Conservation (phyloP, 2,113 vertebrate species). For the Rhinogobius similis region DNA sequence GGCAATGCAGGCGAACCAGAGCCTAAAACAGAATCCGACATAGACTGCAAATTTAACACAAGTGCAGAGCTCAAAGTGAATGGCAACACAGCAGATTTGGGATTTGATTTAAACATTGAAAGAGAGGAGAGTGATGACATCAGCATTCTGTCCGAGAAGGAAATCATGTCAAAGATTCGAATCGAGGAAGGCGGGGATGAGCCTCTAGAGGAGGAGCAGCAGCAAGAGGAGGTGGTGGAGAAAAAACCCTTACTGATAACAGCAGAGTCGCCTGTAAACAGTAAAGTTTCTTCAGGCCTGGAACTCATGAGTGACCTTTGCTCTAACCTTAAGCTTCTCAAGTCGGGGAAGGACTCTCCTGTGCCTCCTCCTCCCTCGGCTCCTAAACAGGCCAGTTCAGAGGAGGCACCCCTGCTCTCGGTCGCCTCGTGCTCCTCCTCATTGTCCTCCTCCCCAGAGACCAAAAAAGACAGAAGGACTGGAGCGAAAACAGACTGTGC, state of each 20-base stretch:
- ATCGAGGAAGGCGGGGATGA: slow-evolving; percentile 58
- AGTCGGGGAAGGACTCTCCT: slow-evolving; percentile 52
- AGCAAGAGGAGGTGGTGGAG: slow-evolving; percentile 52
- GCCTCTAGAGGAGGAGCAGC: slow-evolving; percentile 18
- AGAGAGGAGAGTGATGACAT: slow-evolving; percentile 70
- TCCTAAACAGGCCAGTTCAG: slow-evolving; percentile 81
- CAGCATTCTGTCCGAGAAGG: slow-evolving; percentile 72
- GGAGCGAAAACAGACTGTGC: slow-evolving; percentile 95
- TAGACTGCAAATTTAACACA: slow-evolving; percentile 41
- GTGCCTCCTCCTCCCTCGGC: slow-evolving; percentile 67
- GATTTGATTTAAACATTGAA: slow-evolving; percentile 49
- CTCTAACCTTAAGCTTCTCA: slow-evolving; percentile 53
- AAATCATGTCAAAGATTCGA: slow-evolving; percentile 56
- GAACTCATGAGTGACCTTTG: slow-evolving; percentile 62
- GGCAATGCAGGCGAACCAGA: slow-evolving; percentile 33
- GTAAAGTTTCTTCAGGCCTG: slow-evolving; percentile 32
- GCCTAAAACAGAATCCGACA: slow-evolving; percentile 35
- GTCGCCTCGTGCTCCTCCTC: slow-evolving; percentile 76
- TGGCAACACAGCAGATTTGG: slow-evolving; percentile 37
- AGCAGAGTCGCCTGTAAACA: slow-evolving; percentile 24
- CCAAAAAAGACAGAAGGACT: slow-evolving; percentile 93
- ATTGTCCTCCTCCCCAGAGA: slow-evolving; percentile 90
- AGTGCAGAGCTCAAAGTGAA: slow-evolving; percentile 45
- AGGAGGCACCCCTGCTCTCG: slow-evolving; percentile 84
- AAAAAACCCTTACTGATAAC: slow-evolving; percentile 55